Conservation (phyloP, 1,140 invertebrate genomes). For the Stegodyphus mimosarum region DNA sequence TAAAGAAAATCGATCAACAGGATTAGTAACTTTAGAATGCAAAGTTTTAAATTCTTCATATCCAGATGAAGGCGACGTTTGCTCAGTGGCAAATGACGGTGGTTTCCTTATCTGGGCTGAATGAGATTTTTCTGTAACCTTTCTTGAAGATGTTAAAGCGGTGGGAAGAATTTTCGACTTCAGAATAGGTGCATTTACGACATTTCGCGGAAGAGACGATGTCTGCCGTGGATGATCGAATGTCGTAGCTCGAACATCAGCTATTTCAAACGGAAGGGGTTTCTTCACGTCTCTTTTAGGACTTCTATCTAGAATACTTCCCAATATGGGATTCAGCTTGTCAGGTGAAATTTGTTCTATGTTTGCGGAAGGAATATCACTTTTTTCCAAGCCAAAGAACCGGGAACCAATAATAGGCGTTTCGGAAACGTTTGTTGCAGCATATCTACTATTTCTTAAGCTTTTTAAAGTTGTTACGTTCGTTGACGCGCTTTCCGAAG, state of each 20-base stretch:
- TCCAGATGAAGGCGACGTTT: background rate
- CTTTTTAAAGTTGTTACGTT: background rate
- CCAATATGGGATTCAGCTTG: background rate
- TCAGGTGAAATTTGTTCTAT: background rate
- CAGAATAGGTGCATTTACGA: background rate
- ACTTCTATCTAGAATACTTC: background rate
- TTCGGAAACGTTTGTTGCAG: background rate
- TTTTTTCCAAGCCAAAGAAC: background rate
- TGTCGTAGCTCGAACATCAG: background rate
- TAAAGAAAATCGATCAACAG: background rate
- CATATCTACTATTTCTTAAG: background rate
- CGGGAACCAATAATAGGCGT: background rate
- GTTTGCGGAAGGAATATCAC: background rate
- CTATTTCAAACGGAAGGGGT: background rate
- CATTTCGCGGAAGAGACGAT: background rate
- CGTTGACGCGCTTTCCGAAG: background rate
- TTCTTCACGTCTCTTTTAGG: background rate
- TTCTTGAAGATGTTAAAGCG: background rate
- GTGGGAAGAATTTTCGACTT: background rate
- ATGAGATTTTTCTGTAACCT: background rate
- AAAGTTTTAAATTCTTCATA: slow-evolving; percentile 4
- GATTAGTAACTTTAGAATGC: slow-evolving; percentile 3
- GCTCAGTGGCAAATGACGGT: background rate
- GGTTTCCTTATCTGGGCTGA: background rate
- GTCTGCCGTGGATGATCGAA: background rate